A percentile compares a stretch with the other conserved stretches of the same genome.
phyloP scores from a whole-genome alignment of 2,888 invertebrate genomes.

The Chloroclystis v-ata region DNA sequence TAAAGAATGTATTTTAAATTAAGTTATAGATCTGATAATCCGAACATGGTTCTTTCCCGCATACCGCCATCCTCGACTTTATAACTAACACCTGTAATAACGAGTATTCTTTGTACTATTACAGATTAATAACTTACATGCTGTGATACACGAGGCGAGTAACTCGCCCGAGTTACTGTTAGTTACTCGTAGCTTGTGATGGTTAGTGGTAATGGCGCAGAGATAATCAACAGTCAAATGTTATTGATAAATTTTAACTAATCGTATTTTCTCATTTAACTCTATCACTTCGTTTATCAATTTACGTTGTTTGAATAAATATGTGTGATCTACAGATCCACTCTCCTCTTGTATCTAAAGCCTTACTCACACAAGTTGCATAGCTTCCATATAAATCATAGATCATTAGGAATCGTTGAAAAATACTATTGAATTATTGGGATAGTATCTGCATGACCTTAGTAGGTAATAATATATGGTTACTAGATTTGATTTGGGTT shows the following conservation, averaged over 20 bases:
- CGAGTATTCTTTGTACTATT: not conserved
- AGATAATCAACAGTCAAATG: no score
- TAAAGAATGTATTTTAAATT: no score
- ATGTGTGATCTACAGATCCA: not conserved
- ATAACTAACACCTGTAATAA: not conserved
- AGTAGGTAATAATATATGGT: not conserved
- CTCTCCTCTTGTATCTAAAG: not conserved
- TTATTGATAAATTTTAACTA: no score
- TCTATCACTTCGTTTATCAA: no score
- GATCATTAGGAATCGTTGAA: constrained; percentile 14
- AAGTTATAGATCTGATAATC: not conserved
- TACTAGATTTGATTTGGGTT: no score
- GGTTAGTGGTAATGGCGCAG: no score
- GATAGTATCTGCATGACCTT: not conserved
- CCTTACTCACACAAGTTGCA: not conserved
- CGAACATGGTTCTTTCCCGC: not conserved
- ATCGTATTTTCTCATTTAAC: no score
- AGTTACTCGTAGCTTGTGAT: no score
- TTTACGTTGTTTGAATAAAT: no score
- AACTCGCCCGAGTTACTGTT: not conserved
- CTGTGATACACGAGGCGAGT: not conserved
- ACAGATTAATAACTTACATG: not conserved
- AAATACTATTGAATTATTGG: constrained; percentile 9
- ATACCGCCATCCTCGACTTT: constrained; percentile 5
- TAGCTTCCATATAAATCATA: constrained; percentile 16